Percentiles rank a stretch among this genome's conserved stretches.
Evolutionary conservation across 2,888 invertebrate species (phyloP).

Genomic region (Drosophila algonquin): DNA sequence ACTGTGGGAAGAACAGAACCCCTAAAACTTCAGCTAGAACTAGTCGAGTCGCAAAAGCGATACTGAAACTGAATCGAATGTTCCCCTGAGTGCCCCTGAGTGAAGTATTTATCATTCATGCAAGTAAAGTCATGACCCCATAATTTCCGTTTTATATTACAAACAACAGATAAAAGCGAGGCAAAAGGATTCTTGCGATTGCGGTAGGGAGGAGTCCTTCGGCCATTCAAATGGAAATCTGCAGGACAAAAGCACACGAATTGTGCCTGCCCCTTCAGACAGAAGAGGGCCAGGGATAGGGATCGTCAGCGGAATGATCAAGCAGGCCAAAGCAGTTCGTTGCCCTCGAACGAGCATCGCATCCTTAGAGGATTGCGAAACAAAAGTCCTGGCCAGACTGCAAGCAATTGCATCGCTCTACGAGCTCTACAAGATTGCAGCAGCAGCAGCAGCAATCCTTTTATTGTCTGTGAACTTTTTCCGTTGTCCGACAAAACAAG

Average conservation of each 20-base stretch:
- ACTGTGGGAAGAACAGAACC: conserved; percentile 58
- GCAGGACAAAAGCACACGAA: conserved; percentile 40
- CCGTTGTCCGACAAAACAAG: conserved; percentile 64
- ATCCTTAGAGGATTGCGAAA: conserved; percentile 57
- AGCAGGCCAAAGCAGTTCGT: conserved; percentile 62
- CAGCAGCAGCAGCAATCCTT: conserved; percentile 40
- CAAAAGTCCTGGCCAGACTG: conserved; percentile 62
- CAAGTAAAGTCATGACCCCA: conserved; percentile 74
- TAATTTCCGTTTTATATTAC: conserved; percentile 41
- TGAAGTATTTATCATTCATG: conserved; percentile 53
- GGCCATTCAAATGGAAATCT: conserved; percentile 50
- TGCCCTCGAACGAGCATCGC: conserved; percentile 53
- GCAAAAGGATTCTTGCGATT: conserved; percentile 10
- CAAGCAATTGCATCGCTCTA: conserved; percentile 46
- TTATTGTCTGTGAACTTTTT: conserved; percentile 76
- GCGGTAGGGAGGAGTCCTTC: conserved; percentile 23
- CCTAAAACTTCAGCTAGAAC: conserved; percentile 6
- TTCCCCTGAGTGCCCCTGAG: conserved; percentile 31
- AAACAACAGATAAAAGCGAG: conserved; percentile 31
- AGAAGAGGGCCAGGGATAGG: conserved; percentile 16
- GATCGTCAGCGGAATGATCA: conserved; percentile 34
- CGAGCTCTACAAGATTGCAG: conserved; percentile 19
- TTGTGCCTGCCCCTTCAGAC: conserved; percentile 38
- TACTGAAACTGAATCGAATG: conserved; percentile 16
- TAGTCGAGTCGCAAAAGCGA: no score